Conservation (phyloP, 2,888 invertebrate species). For the Volucella zonaria region DNA sequence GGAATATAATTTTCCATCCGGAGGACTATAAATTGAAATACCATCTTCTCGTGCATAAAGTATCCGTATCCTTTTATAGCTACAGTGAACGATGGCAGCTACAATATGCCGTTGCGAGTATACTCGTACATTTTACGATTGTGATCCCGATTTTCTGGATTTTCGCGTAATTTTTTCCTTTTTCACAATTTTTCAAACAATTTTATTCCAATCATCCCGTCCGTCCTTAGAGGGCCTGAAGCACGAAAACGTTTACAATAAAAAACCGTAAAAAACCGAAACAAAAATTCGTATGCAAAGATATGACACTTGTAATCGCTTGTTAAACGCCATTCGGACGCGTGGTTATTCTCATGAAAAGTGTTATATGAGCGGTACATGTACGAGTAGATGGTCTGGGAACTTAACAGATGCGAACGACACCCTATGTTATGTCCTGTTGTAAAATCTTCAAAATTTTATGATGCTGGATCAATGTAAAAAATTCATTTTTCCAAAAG, state of each 20-base stretch:
- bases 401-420: too few relatives aligned
- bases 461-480: too few relatives aligned
- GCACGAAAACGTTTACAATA: slow-evolving; percentile 16
- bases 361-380: too few relatives aligned
- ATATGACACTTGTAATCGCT: slow-evolving; percentile 10
- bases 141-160: slow-evolving; percentile 21
- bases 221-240: background rate
- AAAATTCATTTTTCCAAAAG: too few relatives aligned
- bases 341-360: too few relatives aligned
- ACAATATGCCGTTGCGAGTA: slow-evolving; percentile 59
- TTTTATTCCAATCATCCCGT: slow-evolving; percentile 16
- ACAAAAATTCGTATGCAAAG: background rate
- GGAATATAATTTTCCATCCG: slow-evolving; percentile 31
- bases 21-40: slow-evolving; percentile 64
- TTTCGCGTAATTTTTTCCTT: background rate
- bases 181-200: background rate
- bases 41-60: slow-evolving; percentile 63
- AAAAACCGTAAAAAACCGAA: background rate
- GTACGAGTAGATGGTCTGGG: too few relatives aligned
- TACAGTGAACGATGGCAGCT: background rate
- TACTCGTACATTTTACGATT: slow-evolving; percentile 69
- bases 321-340: slow-evolving; percentile 9
- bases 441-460: too few relatives aligned
- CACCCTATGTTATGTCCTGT: too few relatives aligned
- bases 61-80: slow-evolving; percentile 65